A percentile compares a stretch with the other conserved stretches of the same genome.
Evolutionary conservation across 2,797 vertebrate genomes (phyloP).

Genomic region (Phrynocephalus guinanensis): DNA sequence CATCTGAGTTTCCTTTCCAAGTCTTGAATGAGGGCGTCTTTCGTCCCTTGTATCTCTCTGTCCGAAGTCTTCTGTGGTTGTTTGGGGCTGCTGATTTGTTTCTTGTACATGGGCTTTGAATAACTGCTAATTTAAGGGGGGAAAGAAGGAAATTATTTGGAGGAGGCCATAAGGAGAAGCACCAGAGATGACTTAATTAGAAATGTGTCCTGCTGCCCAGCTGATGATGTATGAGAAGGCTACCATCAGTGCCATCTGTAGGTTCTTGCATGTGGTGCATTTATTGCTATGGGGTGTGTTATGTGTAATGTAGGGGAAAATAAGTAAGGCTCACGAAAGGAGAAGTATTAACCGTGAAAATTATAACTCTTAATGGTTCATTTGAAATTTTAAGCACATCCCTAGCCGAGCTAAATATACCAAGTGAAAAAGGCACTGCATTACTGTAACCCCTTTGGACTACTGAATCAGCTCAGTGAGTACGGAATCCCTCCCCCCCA

Average conservation of each 20-base stretch:
- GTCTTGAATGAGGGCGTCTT: constrained; percentile 95
- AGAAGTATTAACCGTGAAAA: not conserved
- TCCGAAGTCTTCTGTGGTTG: constrained; percentile 86
- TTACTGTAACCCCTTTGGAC: no score
- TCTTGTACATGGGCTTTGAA: constrained; percentile 86
- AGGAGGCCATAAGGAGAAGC: not conserved
- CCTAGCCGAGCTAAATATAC: not conserved
- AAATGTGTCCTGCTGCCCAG: not conserved
- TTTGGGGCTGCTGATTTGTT: constrained; percentile 80
- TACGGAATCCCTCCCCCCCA: no score
- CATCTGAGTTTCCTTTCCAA: constrained; percentile 93
- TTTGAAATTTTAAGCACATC: not conserved
- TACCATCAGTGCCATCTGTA: not conserved
- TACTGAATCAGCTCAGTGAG: no score
- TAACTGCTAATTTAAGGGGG: constrained; percentile 75
- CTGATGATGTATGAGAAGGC: not conserved
- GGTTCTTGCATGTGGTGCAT: not conserved
- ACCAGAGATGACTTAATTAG: not conserved
- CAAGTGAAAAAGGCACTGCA: not conserved
- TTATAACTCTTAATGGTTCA: not conserved
- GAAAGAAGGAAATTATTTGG: not conserved
- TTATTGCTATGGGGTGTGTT: not conserved
- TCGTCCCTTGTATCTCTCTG: constrained; percentile 93
- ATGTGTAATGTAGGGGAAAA: not conserved
- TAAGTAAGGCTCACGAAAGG: not conserved